Base-by-base conservation (phyloP, 2,797 vertebrate genomes). In the Coracias cyanogaster region DNA sequence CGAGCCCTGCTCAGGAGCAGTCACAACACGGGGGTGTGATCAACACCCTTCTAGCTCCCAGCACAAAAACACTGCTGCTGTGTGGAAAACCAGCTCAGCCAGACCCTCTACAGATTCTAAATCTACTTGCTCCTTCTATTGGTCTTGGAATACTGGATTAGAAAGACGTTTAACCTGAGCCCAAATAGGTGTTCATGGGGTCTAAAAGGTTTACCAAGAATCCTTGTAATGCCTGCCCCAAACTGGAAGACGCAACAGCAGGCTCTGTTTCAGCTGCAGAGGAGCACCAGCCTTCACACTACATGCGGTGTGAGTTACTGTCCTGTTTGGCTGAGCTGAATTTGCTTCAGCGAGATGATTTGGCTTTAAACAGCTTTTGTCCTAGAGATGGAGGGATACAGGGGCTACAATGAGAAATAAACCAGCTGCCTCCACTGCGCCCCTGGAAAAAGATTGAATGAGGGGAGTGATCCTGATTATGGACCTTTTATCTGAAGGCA, bases 341-440 rank as follows among this genome's bases (percentile, higher is more conserved):
- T 74, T 61, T 26, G 19, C 46, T 54, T 80, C 0, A 0, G 51
- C 31, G 77, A 62, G 49, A 58, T 15, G 13, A n/a, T 90, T 46
- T 64, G 15, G 43, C 10, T 29, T 71, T 62, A 51, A 79, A 17
- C 7, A 51, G 45, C 12, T 81, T 84, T 87, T 65, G 22, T 81
- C 51, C 31, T 24, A 31, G 35, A 73, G 60, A 6, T 18, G 48
- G 24, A 69, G n/a, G 17, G 67, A n/a, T 37, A 28, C 0, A 1
- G 26, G 33, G 20, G 20, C 10, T 52, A 25, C 16, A 25, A 25
- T 31, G 37, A 46, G 41, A 20, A 35, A 31, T 19, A 69, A 84
- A 37, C 18, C 65, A 64, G 3, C 33, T 3, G 0, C 29, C 65
- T 80, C 28, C 73, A 31, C 35, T 18, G 21, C 0, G 0, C n/a